phyloP scores from a whole-genome alignment of 2,888 invertebrate species.

The Argynnis bischoffii region DNA sequence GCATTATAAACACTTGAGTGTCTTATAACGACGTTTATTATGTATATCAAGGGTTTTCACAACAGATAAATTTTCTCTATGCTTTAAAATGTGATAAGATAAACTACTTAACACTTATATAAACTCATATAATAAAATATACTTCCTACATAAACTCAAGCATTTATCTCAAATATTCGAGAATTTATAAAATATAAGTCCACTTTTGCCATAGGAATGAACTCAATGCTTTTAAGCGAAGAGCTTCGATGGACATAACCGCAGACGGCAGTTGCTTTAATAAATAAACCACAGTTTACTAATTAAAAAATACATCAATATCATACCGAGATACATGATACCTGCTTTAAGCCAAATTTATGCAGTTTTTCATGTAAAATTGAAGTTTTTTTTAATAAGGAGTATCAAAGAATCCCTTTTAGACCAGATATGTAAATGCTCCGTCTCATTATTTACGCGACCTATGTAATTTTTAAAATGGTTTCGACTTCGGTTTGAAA shows the following conservation, averaged over 20 bases:
- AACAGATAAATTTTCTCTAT: too few species aligned
- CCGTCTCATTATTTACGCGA: conserved; percentile 19
- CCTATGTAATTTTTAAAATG: conserved; percentile 25
- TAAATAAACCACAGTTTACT: neutral
- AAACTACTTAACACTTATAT: too few species aligned
- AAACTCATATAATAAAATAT: too few species aligned
- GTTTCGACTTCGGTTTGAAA: conserved; percentile 20
- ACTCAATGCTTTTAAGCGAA: neutral
- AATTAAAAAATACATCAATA: neutral
- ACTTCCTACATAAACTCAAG: too few species aligned
- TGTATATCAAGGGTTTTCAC: too few species aligned
- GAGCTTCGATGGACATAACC: conserved; percentile 6
- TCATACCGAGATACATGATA: neutral
- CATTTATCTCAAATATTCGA: neutral
- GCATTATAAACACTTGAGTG: neutral
- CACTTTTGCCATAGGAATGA: neutral
- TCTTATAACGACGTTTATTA: too few species aligned
- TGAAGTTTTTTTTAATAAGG: neutral
- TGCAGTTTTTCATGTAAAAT: too few species aligned
- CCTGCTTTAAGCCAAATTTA: too few species aligned
- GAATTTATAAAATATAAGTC: neutral
- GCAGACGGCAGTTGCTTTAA: conserved; percentile 17
- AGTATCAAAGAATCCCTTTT: neutral
- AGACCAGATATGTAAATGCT: neutral
- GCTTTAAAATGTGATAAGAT: too few species aligned